These are phyloP conservation scores for Lissocephala sabroskyi DNA, from an alignment of 2,888 invertebrate genomes.

Conservation along the genomic window DNA sequence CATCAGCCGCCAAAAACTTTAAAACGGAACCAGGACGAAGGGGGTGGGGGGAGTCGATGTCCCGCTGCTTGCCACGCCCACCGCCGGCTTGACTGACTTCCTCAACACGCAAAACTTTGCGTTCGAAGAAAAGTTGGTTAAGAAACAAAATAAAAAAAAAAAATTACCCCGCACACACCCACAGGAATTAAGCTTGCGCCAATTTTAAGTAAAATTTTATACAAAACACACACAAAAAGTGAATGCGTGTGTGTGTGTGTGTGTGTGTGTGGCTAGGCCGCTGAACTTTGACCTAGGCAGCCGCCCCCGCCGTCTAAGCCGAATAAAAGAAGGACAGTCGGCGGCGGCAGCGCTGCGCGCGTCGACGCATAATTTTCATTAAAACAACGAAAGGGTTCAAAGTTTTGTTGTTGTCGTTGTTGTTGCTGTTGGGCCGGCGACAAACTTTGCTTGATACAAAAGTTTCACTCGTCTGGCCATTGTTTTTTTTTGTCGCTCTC, in stretches of 20 bases:
- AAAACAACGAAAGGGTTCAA: constrained; percentile 3
- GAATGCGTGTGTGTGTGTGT: constrained; percentile 4
- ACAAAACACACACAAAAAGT: constrained; percentile 45
- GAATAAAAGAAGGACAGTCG: not conserved
- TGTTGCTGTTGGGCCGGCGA: constrained; percentile 28
- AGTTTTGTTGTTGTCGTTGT: constrained; percentile 3
- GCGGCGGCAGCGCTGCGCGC: not conserved
- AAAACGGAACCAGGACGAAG: constrained; percentile 32
- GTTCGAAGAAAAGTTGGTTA: constrained; percentile 28
- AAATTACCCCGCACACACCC: not conserved
- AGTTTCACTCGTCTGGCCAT: too few relatives aligned
- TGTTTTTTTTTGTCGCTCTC: too few relatives aligned
- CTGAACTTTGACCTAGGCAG: constrained; percentile 42
- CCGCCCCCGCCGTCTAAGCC: not conserved
- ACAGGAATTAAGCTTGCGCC: constrained; percentile 48
- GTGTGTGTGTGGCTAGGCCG: constrained; percentile 19
- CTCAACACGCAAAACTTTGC: constrained; percentile 41
- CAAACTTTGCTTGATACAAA: constrained; percentile 52
- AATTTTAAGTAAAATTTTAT: constrained; percentile 56
- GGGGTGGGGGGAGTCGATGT: too few relatives aligned
- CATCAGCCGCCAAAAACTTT: too few relatives aligned
- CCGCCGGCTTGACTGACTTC: not conserved
- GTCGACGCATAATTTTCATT: constrained; percentile 4
- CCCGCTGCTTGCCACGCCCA: not conserved
- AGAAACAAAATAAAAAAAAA: constrained; percentile 1